phyloP scores from a whole-genome alignment of 2,113 vertebrate genomes.

The Heteronetta atricapilla region DNA sequence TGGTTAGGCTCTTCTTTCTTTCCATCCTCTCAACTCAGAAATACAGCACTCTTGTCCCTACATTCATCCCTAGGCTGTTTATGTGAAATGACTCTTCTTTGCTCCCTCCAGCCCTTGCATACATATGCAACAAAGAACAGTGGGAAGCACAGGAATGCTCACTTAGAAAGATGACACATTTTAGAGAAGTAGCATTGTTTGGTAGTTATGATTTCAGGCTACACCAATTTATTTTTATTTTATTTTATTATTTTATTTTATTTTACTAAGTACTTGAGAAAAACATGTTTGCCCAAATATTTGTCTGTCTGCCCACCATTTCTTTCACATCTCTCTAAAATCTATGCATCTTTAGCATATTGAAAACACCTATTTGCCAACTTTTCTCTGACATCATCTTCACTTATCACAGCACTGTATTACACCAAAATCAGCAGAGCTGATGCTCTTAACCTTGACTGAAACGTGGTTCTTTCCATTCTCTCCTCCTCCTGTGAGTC shows the following conservation, averaged over 20 bases:
- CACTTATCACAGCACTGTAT: neutral
- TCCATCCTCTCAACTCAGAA: neutral
- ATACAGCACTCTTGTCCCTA: neutral
- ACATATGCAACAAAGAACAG: neutral
- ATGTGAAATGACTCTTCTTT: neutral
- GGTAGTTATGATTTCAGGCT: too few relatives aligned
- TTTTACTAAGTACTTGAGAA: too few relatives aligned
- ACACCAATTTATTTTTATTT: too few relatives aligned
- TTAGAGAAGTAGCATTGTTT: neutral
- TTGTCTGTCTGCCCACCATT: fast-evolving
- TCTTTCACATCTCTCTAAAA: neutral
- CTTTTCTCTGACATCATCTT: neutral
- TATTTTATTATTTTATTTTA: too few relatives aligned
- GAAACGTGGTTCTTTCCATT: neutral
- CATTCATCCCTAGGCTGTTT: neutral
- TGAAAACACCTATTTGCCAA: fast-evolving
- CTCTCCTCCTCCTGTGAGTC: neutral
- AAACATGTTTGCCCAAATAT: too few relatives aligned
- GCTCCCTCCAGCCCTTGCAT: fast-evolving
- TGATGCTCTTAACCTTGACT: neutral
- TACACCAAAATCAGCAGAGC: neutral
- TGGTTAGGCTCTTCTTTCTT: neutral
- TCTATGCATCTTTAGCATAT: neutral
- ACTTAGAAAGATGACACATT: neutral
- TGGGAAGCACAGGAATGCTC: neutral